A percentile compares a stretch with the other conserved stretches of the same genome.
Conservation (phyloP, 2,113 vertebrate species). For the Oryzias curvinotus region DNA sequence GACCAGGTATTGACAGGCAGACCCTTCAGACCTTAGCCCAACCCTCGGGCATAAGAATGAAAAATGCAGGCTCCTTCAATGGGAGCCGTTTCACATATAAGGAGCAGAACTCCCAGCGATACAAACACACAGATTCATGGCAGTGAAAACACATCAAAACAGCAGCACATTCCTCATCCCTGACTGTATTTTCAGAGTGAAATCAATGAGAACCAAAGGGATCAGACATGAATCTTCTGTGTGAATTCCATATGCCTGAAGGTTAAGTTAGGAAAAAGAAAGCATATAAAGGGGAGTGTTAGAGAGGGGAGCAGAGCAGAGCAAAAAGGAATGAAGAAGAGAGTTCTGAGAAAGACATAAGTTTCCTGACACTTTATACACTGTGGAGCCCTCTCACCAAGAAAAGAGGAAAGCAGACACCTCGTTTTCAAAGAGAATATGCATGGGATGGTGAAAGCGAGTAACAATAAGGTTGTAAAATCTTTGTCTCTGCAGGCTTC, state of each 20-base stretch:
- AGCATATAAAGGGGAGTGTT: conserved; percentile 26
- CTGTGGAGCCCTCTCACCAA: conserved; percentile 42
- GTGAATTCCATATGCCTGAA: conserved; percentile 67
- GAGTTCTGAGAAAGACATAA: conserved; percentile 43
- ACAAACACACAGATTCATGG: conserved; percentile 2
- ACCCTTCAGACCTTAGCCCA: conserved; percentile 54
- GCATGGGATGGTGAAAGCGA: conserved; percentile 55
- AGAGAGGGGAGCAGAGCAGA: conserved; percentile 42
- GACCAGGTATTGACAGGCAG: conserved; percentile 68
- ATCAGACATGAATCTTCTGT: conserved; percentile 48
- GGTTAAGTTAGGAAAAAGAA: conserved; percentile 62
- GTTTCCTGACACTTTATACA: conserved; percentile 52
- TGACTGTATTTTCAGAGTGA: conserved; percentile 50
- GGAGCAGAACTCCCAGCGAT: conserved; percentile 33
- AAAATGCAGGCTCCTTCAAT: conserved; percentile 64
- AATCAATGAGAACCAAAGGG: conserved; percentile 68
- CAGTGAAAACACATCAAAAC: conserved; percentile 31
- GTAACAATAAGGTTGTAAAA: conserved; percentile 68
- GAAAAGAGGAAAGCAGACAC: conserved; percentile 36
- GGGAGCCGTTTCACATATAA: conserved; percentile 54
- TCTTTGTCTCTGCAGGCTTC: conserved; percentile 68
- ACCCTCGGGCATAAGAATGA: conserved; percentile 56
- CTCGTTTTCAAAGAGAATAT: conserved; percentile 72
- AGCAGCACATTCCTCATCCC: conserved; percentile 29
- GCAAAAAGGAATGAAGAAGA: conserved; percentile 29